Percentiles rank a stretch among this genome's conserved stretches.
Conservation (phyloP, 2,888 invertebrate genomes). For the Rambutsinella grinnellia region DNA sequence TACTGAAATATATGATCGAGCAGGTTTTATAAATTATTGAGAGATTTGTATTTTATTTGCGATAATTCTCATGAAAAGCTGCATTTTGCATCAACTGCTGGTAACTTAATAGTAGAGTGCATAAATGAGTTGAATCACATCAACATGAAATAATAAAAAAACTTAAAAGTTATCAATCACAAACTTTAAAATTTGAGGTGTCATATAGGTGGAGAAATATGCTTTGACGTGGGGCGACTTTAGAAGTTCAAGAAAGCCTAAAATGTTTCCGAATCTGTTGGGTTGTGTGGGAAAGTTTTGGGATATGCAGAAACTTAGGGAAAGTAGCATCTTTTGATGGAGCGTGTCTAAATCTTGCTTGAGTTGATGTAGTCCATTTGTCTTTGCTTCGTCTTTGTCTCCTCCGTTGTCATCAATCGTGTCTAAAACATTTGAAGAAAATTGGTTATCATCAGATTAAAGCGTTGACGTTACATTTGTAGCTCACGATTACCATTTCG, state of each 20-base stretch:
- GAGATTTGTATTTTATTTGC: too few species aligned
- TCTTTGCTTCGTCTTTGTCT: background rate
- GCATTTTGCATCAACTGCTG: too few species aligned
- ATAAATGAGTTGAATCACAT: too few species aligned
- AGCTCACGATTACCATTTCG: conserved; percentile 26
- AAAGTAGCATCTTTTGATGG: conserved; percentile 61
- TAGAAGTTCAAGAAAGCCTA: conserved; percentile 60
- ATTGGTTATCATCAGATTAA: too few species aligned
- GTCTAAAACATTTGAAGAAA: too few species aligned
- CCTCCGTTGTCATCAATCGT: background rate
- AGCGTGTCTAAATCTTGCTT: conserved; percentile 45
- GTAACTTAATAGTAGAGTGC: too few species aligned
- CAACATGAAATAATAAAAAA: too few species aligned
- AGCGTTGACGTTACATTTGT: too few species aligned
- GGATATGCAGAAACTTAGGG: conserved; percentile 60
- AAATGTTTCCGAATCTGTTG: conserved; percentile 55
- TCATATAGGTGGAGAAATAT: conserved; percentile 55
- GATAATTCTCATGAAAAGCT: too few species aligned
- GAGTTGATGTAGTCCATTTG: background rate
- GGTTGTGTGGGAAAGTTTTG: conserved; percentile 60
- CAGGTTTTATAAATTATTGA: too few species aligned
- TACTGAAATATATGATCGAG: too few species aligned
- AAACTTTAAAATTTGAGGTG: conserved; percentile 62
- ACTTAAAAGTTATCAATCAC: conserved; percentile 63
- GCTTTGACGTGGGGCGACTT: conserved; percentile 53